phyloP scores from a whole-genome alignment of 2,888 invertebrate species.

The Torymus auratus region DNA sequence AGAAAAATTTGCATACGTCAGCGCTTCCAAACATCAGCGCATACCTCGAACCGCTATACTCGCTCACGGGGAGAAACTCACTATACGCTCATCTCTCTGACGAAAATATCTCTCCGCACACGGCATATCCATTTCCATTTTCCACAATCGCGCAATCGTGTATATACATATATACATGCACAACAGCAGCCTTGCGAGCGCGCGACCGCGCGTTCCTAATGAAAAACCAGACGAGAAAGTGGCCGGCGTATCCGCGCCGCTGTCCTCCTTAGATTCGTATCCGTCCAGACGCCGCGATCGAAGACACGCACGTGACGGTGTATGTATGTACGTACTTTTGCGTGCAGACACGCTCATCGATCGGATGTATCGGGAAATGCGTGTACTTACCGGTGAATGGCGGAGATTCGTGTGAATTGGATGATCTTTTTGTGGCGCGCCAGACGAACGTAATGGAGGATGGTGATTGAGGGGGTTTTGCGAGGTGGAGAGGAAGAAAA shows the following conservation, averaged over 20 bases:
- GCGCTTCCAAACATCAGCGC: too few species aligned
- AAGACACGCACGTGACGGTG: too few species aligned
- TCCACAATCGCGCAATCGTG: neutral
- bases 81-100: too few species aligned
- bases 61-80: too few species aligned
- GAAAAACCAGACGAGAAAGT: slow-evolving; percentile 56
- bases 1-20: too few species aligned
- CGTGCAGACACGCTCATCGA: too few species aligned
- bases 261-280: slow-evolving; percentile 57
- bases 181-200: neutral
- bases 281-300: slow-evolving; percentile 36
- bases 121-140: too few species aligned
- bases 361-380: too few species aligned
- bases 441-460: slow-evolving; percentile 48
- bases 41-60: too few species aligned
- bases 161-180: neutral
- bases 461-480: neutral
- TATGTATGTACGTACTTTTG: too few species aligned
- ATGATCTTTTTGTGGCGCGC: slow-evolving; percentile 1
- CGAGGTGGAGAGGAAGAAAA: neutral
- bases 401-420: neutral
- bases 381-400: too few species aligned
- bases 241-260: slow-evolving; percentile 47
- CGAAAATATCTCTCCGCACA: too few species aligned
- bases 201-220: slow-evolving; percentile 20